Evolutionary conservation across 2,888 invertebrate genomes (phyloP), one percentile per base, ranked within the genome.

Genomic region (Habroteleia sp.): DNA sequence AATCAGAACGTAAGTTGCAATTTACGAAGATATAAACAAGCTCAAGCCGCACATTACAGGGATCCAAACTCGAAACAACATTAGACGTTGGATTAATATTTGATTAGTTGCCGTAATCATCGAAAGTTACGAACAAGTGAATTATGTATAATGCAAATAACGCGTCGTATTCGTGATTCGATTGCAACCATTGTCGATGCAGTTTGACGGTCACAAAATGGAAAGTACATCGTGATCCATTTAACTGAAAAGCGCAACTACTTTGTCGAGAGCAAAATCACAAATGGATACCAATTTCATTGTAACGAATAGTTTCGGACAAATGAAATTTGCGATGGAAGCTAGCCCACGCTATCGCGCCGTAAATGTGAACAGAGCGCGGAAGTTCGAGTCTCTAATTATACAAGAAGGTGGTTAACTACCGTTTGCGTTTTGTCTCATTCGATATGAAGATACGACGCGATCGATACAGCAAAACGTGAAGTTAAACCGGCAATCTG

Each of bases 381-480:
- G 10, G 16, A 31, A 44, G 11, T 33, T 44, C 16, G 39, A 27
- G 14, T 63, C 50, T 63, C 54, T 66, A 66, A 66, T 66, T 66
- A 54, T 33, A 35, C 54, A 66, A 62, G 60, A 46, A 65, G 39
- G 29, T 29, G 46, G 44, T 54, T 54, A 66, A 66, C 54, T 54
- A 46, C 46, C 39, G 46, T 37, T 54, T 35, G 54, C 68, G 33
- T 68, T 68, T 68, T 68, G 68, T 68, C 68, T 68, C 48, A 66
- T 66, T 66, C 68, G 68, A 68, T 68, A 68, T 58, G 68, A 68
- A 68, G 68, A 68, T 68, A 68, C 56, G 56, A 46, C 16, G 20
- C 66, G 66, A 56, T 66, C 66, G 66, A 66, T 66, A 56, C 48
- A 66, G 66, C 56, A 25, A 39, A 56, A 56, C 66, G 66, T 46